Conservation (phyloP, 2,797 vertebrate species). For the Mastacembelus armatus region DNA sequence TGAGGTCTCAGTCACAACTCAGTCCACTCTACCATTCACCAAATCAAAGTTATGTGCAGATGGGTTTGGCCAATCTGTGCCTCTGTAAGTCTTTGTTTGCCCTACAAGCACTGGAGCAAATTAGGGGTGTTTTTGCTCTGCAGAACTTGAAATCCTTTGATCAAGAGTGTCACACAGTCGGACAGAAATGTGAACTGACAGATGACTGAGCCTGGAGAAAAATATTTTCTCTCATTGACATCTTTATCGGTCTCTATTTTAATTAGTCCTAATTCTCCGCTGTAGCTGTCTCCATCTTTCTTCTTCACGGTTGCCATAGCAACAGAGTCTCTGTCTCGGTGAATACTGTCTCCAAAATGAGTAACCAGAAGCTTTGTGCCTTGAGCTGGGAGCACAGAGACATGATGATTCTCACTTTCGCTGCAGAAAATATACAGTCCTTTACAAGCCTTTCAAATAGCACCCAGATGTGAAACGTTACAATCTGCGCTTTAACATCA, state of each 20-base stretch:
- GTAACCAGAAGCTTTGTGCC: conserved; percentile 2
- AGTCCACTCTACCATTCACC: background rate
- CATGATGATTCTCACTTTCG: conserved; percentile 6
- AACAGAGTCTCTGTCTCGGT: conserved; percentile 26
- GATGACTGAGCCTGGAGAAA: conserved; percentile 5
- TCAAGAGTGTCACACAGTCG: background rate
- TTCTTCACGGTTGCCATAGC: conserved; percentile 30
- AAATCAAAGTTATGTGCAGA: background rate
- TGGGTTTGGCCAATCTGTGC: background rate
- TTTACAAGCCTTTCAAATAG: background rate
- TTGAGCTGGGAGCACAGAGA: conserved; percentile 11
- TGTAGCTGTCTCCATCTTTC: conserved; percentile 13
- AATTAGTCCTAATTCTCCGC: conserved; percentile 28
- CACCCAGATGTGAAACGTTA: background rate
- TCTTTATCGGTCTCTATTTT: conserved; percentile 18
- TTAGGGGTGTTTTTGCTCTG: background rate
- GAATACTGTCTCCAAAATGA: conserved; percentile 31
- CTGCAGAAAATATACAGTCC: background rate
- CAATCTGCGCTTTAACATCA: background rate
- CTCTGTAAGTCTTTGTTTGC: background rate
- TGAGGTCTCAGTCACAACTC: background rate
- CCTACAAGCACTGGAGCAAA: background rate
- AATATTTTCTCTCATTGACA: conserved; percentile 7
- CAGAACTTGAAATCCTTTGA: conserved; percentile 7
- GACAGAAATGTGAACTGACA: background rate